Evolutionary conservation across 2,888 invertebrate genomes (phyloP).

Genomic region (Ormyrus pomaceus): DNA sequence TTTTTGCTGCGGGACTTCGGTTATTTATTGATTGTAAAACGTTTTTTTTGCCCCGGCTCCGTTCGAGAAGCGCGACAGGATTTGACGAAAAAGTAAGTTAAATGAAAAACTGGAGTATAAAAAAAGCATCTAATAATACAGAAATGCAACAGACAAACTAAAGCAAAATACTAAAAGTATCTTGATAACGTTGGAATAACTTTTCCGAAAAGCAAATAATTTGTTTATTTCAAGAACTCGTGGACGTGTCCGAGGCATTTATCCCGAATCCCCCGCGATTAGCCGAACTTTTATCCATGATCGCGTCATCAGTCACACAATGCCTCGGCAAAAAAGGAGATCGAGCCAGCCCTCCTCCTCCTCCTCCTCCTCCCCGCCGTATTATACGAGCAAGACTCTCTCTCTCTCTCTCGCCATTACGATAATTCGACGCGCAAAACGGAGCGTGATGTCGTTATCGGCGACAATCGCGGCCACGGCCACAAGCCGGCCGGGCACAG

Average conservation of each 20-base stretch:
- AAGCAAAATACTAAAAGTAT: too few species aligned
- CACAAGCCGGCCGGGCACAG: not conserved
- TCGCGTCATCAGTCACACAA: not conserved
- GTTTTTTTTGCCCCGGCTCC: too few species aligned
- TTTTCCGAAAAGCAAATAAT: too few species aligned
- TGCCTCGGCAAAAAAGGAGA: not conserved
- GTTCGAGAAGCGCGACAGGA: too few species aligned
- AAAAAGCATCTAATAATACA: not conserved
- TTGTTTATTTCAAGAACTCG: not conserved
- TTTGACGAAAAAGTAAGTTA: too few species aligned
- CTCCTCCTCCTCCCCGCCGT: not conserved
- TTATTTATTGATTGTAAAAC: too few species aligned
- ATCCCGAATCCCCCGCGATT: not conserved
- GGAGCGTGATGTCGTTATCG: too few species aligned
- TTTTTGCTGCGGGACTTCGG: too few species aligned
- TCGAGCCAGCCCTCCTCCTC: not conserved
- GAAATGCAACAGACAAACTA: too few species aligned
- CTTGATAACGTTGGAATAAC: too few species aligned
- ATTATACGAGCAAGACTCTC: slow-evolving; percentile 5
- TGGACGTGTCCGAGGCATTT: not conserved
- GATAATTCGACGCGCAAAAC: not conserved
- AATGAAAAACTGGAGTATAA: too few species aligned
- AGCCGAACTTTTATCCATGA: not conserved
- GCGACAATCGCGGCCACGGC: not conserved
- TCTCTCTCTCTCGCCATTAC: not conserved